These are phyloP conservation scores for Coryphaenoides rupestris DNA, from an alignment of 2,113 vertebrate species.

Conservation along the genomic window DNA sequence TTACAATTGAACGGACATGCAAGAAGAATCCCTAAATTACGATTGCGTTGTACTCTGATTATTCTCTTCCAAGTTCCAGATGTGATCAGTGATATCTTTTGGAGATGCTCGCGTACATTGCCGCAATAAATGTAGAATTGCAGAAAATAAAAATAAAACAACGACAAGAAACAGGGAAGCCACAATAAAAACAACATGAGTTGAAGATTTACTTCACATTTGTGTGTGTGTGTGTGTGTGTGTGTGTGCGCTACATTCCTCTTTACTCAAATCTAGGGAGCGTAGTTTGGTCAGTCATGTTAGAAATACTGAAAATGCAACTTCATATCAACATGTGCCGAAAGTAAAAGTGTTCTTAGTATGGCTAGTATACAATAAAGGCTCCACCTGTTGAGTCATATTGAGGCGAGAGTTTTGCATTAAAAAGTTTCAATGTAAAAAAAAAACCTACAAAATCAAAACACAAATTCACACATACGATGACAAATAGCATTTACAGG, in stretches of 20 bases:
- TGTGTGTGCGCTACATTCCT: slow-evolving; percentile 63
- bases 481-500: slow-evolving; percentile 52
- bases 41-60: no score
- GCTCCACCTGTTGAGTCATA: slow-evolving; percentile 63
- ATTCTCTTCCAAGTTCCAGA: no score
- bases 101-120: no score
- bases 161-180: slow-evolving; percentile 38
- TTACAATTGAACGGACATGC: no score
- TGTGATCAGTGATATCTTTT: no score
- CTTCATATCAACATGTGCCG: slow-evolving; percentile 60
- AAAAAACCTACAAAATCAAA: slow-evolving; percentile 51
- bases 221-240: slow-evolving; percentile 37
- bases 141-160: no score
- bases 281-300: slow-evolving; percentile 57
- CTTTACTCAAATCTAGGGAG: slow-evolving; percentile 64
- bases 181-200: slow-evolving; percentile 46
- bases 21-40: no score
- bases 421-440: slow-evolving; percentile 66
- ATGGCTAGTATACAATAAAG: slow-evolving; percentile 58
- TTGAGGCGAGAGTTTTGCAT: slow-evolving; percentile 59
- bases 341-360: slow-evolving; percentile 53
- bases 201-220: slow-evolving; percentile 63
- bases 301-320: slow-evolving; percentile 61
- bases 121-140: no score
- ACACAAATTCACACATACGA: slow-evolving; percentile 47